Evolutionary conservation across 2,888 invertebrate genomes (phyloP).

Genomic region (Volucella bombylans): DNA sequence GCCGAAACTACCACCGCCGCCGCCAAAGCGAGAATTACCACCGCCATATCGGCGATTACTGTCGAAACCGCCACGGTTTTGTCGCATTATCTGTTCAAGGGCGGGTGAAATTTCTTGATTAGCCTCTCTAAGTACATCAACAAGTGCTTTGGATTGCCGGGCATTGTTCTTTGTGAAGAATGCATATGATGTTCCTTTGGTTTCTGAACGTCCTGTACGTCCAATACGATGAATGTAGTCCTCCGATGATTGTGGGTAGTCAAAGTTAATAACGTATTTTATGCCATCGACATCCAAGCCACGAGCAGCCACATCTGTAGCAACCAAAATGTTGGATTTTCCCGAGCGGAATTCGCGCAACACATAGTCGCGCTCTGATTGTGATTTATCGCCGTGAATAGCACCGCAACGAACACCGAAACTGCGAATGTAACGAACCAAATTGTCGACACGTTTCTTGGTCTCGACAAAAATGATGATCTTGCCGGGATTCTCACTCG

Average conservation of each 20-base stretch:
- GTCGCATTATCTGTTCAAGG: conserved; percentile 89
- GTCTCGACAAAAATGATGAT: no score
- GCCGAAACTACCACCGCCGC: conserved; percentile 71
- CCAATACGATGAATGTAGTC: conserved; percentile 98
- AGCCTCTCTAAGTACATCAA: conserved; percentile 94
- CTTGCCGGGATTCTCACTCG: no score
- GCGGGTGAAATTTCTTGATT: conserved; percentile 95
- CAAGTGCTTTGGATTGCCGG: conserved; percentile 93
- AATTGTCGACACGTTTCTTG: no score
- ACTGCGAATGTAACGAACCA: no score
- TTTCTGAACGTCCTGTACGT: conserved; percentile 93
- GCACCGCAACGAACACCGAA: no score
- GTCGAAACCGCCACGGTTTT: conserved; percentile 85
- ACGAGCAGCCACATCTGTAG: no score
- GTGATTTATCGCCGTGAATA: no score
- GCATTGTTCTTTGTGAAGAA: conserved; percentile 95
- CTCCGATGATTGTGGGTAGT: conserved; percentile 97
- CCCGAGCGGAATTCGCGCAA: no score
- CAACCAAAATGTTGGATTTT: no score
- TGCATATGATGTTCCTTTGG: conserved; percentile 95
- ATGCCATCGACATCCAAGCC: conserved; percentile 99
- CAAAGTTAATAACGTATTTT: conserved; percentile 97
- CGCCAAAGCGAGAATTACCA: conserved; percentile 78
- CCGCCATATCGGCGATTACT: conserved; percentile 83
- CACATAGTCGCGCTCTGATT: no score